Evolutionary conservation across 2,888 invertebrate species (phyloP).

Genomic region (Brenthis daphne): DNA sequence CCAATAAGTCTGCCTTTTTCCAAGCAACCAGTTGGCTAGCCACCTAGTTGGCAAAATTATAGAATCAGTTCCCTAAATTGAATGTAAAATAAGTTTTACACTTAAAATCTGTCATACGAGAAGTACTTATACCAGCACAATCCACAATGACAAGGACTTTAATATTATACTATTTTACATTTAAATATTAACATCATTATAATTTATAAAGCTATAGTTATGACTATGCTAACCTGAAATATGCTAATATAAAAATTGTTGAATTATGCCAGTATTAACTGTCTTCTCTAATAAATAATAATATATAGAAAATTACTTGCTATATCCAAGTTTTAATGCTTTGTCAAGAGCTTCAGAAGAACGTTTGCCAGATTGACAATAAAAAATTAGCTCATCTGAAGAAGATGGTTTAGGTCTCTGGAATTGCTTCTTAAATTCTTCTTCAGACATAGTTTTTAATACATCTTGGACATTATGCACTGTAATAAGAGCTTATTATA

Average conservation of each 20-base stretch:
- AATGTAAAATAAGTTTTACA: too few species aligned
- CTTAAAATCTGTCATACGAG: too few species aligned
- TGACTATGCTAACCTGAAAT: too few species aligned
- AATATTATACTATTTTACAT: too few species aligned
- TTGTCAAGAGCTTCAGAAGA: constrained; percentile 66
- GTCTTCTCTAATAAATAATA: not conserved
- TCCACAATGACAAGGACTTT: too few species aligned
- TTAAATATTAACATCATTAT: too few species aligned
- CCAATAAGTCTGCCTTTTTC: too few species aligned
- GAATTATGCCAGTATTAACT: not conserved
- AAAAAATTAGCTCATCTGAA: constrained; percentile 71
- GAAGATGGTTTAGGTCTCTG: constrained; percentile 62
- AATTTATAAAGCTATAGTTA: too few species aligned
- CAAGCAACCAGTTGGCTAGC: too few species aligned
- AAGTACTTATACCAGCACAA: too few species aligned
- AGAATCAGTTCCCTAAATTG: too few species aligned
- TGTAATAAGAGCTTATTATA: constrained; percentile 46
- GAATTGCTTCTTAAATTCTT: constrained; percentile 64
- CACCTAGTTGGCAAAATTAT: too few species aligned
- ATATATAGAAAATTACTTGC: constrained; percentile 55
- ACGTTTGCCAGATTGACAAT: constrained; percentile 69
- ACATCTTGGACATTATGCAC: constrained; percentile 61
- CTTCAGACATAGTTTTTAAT: constrained; percentile 63
- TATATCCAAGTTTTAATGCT: constrained; percentile 71
- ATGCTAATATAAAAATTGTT: not conserved